phyloP scores from a whole-genome alignment of 2,113 vertebrate species.

The Labrus mixtus region DNA sequence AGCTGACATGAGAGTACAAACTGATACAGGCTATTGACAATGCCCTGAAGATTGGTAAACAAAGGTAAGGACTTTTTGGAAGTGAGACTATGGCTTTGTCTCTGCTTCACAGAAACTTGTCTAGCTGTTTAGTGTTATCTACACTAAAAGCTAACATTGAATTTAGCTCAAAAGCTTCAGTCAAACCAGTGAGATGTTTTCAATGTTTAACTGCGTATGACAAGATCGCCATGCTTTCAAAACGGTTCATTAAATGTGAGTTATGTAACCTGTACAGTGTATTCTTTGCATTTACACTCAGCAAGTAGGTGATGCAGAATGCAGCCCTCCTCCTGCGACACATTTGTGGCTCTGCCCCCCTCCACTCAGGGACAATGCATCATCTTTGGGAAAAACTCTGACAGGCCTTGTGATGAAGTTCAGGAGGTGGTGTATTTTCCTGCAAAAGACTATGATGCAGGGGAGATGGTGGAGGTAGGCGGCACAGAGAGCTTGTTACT shows the following conservation, averaged over 20 bases:
- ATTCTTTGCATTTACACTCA: not conserved
- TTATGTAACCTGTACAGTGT: not conserved
- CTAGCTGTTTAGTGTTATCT: not conserved
- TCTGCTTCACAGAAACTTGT: not conserved
- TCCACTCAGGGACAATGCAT: conserved; percentile 84
- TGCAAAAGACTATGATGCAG: conserved; percentile 76
- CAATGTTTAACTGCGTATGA: not conserved
- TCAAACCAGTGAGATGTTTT: not conserved
- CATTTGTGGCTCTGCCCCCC: conserved; percentile 94
- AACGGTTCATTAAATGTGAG: not conserved
- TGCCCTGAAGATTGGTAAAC: not conserved
- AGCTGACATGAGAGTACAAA: conserved; percentile 45
- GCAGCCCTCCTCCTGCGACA: conserved; percentile 91
- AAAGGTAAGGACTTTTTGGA: not conserved
- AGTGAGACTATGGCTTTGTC: not conserved
- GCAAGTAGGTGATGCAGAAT: conserved; percentile 43
- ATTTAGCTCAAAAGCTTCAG: not conserved
- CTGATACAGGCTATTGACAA: conserved; percentile 5
- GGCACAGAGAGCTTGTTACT: conserved; percentile 15
- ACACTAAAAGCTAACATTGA: not conserved
- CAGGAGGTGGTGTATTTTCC: conserved; percentile 92
- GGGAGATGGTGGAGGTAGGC: conserved; percentile 86
- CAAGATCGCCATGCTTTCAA: not conserved
- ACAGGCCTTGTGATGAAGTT: conserved; percentile 93
- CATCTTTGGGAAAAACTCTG: conserved; percentile 96